Conservation (phyloP, 2,797 vertebrate genomes). For the Nyctibius grandis region DNA sequence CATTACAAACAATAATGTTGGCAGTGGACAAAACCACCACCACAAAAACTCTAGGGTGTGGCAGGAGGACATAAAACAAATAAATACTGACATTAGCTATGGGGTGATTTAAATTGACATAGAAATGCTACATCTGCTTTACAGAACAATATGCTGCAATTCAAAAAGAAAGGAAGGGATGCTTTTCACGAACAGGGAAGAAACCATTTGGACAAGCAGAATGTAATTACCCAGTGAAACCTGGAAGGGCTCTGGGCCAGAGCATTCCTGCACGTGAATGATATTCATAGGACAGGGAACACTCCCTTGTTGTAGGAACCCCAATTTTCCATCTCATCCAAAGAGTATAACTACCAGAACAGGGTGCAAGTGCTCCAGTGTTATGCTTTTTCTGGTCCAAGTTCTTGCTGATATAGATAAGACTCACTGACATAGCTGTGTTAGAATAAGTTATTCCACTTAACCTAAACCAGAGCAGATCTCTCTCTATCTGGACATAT, state of each 20-base stretch:
- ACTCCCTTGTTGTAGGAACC: not conserved
- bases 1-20: not conserved
- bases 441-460: not conserved
- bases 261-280: not conserved
- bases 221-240: not conserved
- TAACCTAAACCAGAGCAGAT: not conserved
- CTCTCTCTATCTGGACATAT: not conserved
- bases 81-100: not conserved
- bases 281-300: not conserved
- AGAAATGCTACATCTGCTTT: not conserved
- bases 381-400: not conserved
- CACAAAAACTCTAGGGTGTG: not conserved
- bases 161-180: not conserved
- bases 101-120: not conserved
- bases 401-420: not conserved
- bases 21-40: not conserved
- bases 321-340: not conserved
- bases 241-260: not conserved
- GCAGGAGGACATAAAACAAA: not conserved
- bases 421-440: not conserved
- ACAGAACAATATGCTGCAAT: not conserved
- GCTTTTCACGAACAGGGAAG: not conserved
- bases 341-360: not conserved
- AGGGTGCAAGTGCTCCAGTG: not conserved
- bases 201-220: not conserved